Base-by-base conservation (phyloP, 2,113 vertebrate species). In the Peromyscus maniculatus region DNA sequence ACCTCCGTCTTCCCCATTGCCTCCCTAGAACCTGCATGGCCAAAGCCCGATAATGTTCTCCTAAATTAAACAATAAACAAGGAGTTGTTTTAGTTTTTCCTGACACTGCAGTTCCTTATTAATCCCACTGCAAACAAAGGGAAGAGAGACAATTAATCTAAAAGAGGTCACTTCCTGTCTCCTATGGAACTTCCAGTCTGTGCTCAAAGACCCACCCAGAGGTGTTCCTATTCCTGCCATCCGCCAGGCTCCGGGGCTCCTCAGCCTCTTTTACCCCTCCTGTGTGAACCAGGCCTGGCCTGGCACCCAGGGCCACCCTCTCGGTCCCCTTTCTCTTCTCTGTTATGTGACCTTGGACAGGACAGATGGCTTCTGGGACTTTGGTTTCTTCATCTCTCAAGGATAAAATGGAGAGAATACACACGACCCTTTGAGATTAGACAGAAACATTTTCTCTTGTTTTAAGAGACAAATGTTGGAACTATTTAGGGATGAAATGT, bases 41-140 rank as follows among this genome's bases (percentile, higher is more conserved):
- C 83, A 36, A 5, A 91, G 62, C 79, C 86, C 66, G 62, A 95
- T 93, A 94, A 88, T 94, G 46, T 66, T 96, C 97, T 78, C 97
- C 93, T 71, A 97, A 97, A 98, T 89, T 95, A 97, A 98, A 97
- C 95, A 97, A 97, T 87, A 98, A 98, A 98, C 96, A 94, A 97
- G 97, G 93, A 95, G 92, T 92, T 0, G 0, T 24, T 95, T 97
- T 89, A 87, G 64, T 39, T 62, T 84, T 97, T 64, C 98, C 97
- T 98, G 94, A 98, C 0, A 0, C 97, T 97, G 97, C 97, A 97
- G 91, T 97, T 98, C 93, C 96, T 97, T 95, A 96, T 98, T 98
- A 98, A 97, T 98, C 96, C 87, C 92, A n/a, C 74, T 94, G 96
- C 95, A 98, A 98, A 98, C 97, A 98, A 96, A 96, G 97, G 80